Evolutionary conservation across 2,113 vertebrate species (phyloP).

Genomic region (Melanerpes aurifrons): DNA sequence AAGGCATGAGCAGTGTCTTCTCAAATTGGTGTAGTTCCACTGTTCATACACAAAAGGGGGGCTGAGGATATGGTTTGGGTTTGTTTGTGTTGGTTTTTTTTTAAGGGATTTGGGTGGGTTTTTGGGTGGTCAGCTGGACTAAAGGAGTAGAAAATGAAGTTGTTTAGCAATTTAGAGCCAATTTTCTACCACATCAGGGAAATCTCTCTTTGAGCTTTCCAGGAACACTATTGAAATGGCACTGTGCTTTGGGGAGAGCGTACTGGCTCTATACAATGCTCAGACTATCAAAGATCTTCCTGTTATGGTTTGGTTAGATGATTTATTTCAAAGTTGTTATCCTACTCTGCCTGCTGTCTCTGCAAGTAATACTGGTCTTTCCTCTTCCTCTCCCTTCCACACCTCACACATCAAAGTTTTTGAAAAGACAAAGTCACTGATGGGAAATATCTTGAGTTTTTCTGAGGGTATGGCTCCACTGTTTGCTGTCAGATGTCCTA

Average conservation of each 20-base stretch:
- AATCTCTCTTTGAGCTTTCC: neutral
- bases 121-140: neutral
- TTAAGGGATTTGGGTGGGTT: no score
- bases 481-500: neutral
- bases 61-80: neutral
- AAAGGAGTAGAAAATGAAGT: neutral
- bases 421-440: neutral
- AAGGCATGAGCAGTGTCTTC: neutral
- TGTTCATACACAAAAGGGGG: neutral
- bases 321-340: conserved; percentile 57
- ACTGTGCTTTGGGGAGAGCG: neutral
- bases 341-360: neutral
- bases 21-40: neutral
- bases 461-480: neutral
- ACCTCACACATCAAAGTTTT: conserved; percentile 10
- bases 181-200: neutral
- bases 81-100: neutral
- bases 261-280: neutral
- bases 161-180: neutral
- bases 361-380: conserved; percentile 1
- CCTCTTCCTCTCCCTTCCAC: conserved; percentile 30
- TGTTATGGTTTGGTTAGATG: conserved; percentile 42
- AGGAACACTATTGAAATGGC: neutral
- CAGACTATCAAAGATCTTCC: conserved; percentile 47
- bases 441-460: conserved; percentile 19